Evolutionary conservation across 1,140 invertebrate genomes (phyloP).

Genomic region (Neodiprion lecontei): DNA sequence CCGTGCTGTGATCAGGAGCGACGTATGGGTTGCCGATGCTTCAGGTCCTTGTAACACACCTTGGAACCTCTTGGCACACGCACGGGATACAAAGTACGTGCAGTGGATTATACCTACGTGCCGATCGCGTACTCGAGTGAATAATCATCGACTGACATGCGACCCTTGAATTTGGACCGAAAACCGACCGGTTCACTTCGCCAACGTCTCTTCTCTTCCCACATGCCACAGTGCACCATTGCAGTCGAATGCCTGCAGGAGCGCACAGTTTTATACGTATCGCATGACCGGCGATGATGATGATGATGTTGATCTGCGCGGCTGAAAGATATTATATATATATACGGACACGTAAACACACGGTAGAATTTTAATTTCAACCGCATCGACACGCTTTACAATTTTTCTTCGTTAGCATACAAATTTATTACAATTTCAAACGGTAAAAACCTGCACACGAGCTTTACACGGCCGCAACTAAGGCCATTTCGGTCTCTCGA

Average conservation of each 20-base stretch:
- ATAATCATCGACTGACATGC: background rate
- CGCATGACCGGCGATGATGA: too few species aligned
- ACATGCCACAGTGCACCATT: too few species aligned
- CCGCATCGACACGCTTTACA: background rate
- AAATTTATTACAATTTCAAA: background rate
- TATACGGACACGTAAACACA: background rate
- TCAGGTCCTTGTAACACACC: too few species aligned
- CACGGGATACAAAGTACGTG: background rate
- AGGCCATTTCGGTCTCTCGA: too few species aligned
- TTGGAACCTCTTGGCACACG: background rate
- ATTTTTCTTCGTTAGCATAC: conserved; percentile 4
- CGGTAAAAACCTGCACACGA: background rate
- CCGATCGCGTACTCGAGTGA: background rate
- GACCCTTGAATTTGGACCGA: background rate
- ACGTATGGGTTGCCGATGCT: background rate
- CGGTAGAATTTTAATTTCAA: background rate
- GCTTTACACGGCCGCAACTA: too few species aligned
- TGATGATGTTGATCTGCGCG: too few species aligned
- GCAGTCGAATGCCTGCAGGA: too few species aligned
- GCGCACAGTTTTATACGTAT: too few species aligned
- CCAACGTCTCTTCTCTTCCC: background rate
- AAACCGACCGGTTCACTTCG: background rate
- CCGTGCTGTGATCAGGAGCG: background rate
- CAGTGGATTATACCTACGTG: too few species aligned
- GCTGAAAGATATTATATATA: too few species aligned